A percentile compares a stretch with the other conserved stretches of the same genome.
phyloP scores from a whole-genome alignment of 1,140 invertebrate species.

The Parasteatoda tepidariorum region DNA sequence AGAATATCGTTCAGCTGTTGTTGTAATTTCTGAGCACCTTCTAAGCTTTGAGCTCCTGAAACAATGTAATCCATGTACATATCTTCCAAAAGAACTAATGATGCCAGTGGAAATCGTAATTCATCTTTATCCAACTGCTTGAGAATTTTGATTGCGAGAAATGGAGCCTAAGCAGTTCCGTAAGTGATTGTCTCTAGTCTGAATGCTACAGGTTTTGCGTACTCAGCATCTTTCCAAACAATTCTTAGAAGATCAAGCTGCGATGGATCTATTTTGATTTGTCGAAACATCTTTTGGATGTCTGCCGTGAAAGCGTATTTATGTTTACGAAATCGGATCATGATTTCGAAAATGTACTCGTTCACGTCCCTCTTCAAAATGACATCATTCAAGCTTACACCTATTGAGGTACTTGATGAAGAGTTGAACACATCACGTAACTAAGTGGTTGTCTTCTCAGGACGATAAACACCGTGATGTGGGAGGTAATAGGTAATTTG shows the following conservation, averaged over 20 bases:
- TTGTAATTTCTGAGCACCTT: background rate
- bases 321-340: background rate
- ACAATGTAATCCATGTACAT: background rate
- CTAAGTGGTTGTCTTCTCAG: no score
- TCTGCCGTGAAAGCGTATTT: background rate
- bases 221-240: background rate
- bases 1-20: no score
- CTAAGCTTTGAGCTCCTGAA: background rate
- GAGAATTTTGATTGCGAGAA: background rate
- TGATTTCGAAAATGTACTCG: background rate
- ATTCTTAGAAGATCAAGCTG: background rate
- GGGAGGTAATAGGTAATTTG: no score
- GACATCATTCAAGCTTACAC: no score
- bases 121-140: background rate
- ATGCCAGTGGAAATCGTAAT: background rate
- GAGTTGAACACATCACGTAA: no score
- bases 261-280: background rate
- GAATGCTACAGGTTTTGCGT: background rate
- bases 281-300: conserved; percentile 9
- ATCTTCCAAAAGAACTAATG: background rate
- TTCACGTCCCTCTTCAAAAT: background rate
- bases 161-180: background rate
- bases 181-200: background rate
- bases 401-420: no score
- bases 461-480: no score